These are phyloP conservation scores for Manis crassicaudata DNA, from an alignment of 2,797 vertebrate species.

Conservation along the genomic window DNA sequence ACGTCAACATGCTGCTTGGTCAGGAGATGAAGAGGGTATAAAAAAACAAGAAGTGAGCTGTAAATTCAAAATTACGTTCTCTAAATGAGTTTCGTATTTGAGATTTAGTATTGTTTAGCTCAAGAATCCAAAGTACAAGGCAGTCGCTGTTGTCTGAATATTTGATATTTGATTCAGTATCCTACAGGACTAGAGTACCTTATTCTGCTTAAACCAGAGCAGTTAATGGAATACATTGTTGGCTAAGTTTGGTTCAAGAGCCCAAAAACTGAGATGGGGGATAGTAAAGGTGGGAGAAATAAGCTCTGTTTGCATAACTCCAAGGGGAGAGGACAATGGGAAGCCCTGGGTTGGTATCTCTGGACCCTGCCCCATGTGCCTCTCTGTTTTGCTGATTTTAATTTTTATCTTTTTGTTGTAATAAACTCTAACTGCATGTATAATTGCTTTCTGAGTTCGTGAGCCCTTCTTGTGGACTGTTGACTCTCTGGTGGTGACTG, in stretches of 20 bases:
- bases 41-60: not conserved
- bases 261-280: not conserved
- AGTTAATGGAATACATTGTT: not conserved
- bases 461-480: not conserved
- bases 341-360: not conserved
- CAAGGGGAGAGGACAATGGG: not conserved
- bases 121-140: not conserved
- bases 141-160: not conserved
- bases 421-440: not conserved
- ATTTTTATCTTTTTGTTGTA: not conserved
- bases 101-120: not conserved
- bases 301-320: not conserved
- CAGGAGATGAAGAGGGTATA: not conserved
- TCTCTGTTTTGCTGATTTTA: not conserved
- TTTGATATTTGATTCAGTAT: not conserved
- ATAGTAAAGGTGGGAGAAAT: not conserved
- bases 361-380: rapidly evolving
- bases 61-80: not conserved
- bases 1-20: not conserved
- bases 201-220: not conserved
- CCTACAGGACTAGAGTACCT: not conserved
- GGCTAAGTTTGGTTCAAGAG: not conserved
- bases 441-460: not conserved
- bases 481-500: not conserved
- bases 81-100: not conserved